phyloP scores from a whole-genome alignment of 2,797 vertebrate species.

The Glyptemys insculpta region DNA sequence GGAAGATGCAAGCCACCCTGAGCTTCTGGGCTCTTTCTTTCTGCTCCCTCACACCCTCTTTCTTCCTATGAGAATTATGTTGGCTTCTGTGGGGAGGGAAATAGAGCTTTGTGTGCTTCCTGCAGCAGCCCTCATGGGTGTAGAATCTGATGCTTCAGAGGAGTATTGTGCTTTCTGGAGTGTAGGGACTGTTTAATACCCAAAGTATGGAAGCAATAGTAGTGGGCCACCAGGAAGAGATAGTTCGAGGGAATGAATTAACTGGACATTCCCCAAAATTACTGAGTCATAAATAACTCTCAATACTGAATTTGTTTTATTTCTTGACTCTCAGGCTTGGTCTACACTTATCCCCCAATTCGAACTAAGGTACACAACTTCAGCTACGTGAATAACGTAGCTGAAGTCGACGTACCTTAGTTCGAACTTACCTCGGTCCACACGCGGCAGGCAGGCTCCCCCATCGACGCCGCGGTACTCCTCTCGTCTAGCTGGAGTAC shows the following conservation, averaged over 20 bases:
- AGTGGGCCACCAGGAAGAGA: not conserved
- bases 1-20: not conserved
- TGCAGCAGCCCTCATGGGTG: no score
- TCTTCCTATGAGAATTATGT: not conserved
- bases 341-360: no score
- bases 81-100: not conserved
- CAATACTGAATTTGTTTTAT: not conserved
- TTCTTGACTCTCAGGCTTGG: not conserved
- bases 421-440: no score
- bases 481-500: no score
- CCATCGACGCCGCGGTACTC: no score
- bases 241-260: not conserved
- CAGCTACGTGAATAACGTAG: no score
- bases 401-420: no score
- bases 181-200: not conserved
- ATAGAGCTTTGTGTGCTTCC: not conserved
- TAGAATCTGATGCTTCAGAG: not conserved
- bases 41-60: not conserved
- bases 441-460: no score
- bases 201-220: not conserved
- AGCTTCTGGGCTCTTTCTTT: not conserved
- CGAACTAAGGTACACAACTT: no score
- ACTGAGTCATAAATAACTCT: not conserved
- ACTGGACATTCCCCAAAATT: not conserved
- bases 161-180: not conserved